Conservation (phyloP, 2,888 invertebrate genomes). For the Zaprionus bogoriensis region DNA sequence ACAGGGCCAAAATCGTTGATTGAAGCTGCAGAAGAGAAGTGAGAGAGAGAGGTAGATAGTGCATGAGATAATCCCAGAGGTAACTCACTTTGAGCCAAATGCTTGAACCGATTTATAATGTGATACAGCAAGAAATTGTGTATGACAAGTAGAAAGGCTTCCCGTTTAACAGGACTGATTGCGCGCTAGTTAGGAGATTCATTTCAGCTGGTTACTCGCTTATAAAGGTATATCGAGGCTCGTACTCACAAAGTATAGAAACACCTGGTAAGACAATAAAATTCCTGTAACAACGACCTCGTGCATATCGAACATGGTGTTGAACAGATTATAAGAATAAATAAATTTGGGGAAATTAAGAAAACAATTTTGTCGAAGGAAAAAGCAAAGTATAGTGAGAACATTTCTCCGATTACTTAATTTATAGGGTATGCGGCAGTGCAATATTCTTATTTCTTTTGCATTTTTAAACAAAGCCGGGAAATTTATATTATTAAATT, state of each 20-base stretch:
- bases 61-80: neutral
- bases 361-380: slow-evolving; percentile 4
- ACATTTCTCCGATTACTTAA: too few relatives aligned
- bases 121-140: slow-evolving; percentile 50
- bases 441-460: too few relatives aligned
- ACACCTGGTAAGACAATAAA: slow-evolving; percentile 18
- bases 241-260: slow-evolving; percentile 27
- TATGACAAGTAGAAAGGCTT: slow-evolving; percentile 38
- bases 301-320: slow-evolving; percentile 36
- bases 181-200: slow-evolving; percentile 20
- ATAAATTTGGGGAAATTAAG: slow-evolving; percentile 2
- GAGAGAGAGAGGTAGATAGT: neutral
- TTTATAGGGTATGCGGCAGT: too few relatives aligned
- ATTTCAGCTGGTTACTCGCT: too few relatives aligned
- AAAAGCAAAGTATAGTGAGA: slow-evolving; percentile 14
- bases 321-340: slow-evolving; percentile 1
- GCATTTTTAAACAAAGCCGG: too few relatives aligned
- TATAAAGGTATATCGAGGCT: too few relatives aligned
- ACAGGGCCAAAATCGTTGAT: slow-evolving; percentile 40
- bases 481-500: too few relatives aligned
- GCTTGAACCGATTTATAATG: slow-evolving; percentile 56
- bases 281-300: slow-evolving; percentile 33
- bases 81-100: slow-evolving; percentile 46
- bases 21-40: slow-evolving; percentile 27
- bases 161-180: slow-evolving; percentile 34